These are phyloP conservation scores for Drosophila mayaguana DNA, from an alignment of 2,888 invertebrate genomes.

Conservation along the genomic window DNA sequence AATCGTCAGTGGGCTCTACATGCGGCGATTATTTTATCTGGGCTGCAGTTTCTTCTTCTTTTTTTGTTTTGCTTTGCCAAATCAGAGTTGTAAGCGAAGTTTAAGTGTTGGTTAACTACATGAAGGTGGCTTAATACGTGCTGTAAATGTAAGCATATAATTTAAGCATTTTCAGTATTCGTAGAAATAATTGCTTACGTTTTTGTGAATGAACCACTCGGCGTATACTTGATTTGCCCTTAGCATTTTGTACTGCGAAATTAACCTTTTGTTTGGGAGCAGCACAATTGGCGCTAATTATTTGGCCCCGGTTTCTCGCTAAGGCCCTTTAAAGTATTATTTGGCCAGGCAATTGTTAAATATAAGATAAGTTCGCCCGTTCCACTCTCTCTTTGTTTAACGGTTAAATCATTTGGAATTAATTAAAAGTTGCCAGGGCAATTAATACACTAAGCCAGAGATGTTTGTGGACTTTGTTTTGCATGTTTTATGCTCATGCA, in stretches of 20 bases:
- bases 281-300: slow-evolving; percentile 66
- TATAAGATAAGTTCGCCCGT: slow-evolving; percentile 65
- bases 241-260: slow-evolving; percentile 40
- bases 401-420: slow-evolving; percentile 79
- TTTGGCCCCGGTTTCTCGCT: slow-evolving; percentile 29
- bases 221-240: slow-evolving; percentile 15
- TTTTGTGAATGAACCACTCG: slow-evolving; percentile 2
- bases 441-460: slow-evolving; percentile 43
- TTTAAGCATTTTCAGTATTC: background rate
- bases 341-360: slow-evolving; percentile 65
- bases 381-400: slow-evolving; percentile 51
- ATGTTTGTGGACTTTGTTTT: slow-evolving; percentile 24
- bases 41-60: background rate
- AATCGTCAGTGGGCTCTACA: slow-evolving; percentile 56
- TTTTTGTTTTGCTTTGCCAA: background rate
- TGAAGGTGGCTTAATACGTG: slow-evolving; percentile 2
- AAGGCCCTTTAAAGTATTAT: slow-evolving; percentile 43
- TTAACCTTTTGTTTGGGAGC: slow-evolving; percentile 58
- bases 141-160: background rate
- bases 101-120: slow-evolving; percentile 12
- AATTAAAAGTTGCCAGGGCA: slow-evolving; percentile 68
- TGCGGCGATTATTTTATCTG: slow-evolving; percentile 30
- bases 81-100: slow-evolving; percentile 11
- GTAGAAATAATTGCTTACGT: background rate
- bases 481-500: background rate